A percentile compares a stretch with the other conserved stretches of the same genome.
Conservation (phyloP, 1,140 invertebrate species). For the Dreissena polymorpha region DNA sequence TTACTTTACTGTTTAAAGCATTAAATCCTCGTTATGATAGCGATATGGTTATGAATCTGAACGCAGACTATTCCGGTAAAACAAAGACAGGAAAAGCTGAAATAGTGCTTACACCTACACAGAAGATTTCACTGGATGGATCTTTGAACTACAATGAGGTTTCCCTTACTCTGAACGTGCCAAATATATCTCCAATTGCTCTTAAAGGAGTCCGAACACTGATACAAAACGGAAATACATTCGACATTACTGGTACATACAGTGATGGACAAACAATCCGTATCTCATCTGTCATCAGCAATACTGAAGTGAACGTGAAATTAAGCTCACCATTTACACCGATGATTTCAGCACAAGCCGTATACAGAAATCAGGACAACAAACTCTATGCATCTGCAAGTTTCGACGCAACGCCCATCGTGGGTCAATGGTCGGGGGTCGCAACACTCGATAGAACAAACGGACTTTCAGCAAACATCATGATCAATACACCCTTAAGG, state of each 20-base stretch:
- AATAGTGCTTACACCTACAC: too few relatives aligned
- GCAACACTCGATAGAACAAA: constrained; percentile 14
- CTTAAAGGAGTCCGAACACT: too few relatives aligned
- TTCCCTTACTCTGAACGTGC: too few relatives aligned
- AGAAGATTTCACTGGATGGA: too few relatives aligned
- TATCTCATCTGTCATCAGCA: too few relatives aligned
- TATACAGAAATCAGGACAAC: neutral
- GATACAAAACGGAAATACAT: too few relatives aligned
- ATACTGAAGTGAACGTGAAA: constrained; percentile 5
- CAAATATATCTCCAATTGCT: too few relatives aligned
- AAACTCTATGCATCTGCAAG: neutral
- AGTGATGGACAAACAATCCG: too few relatives aligned
- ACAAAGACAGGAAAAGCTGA: too few relatives aligned
- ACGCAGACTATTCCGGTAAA: neutral
- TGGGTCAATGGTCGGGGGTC: constrained; percentile 11
- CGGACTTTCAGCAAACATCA: constrained; percentile 24
- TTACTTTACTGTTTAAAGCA: neutral
- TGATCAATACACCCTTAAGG: constrained; percentile 11
- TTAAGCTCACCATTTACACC: constrained; percentile 26
- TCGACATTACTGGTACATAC: too few relatives aligned
- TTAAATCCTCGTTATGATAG: neutral
- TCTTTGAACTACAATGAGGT: too few relatives aligned
- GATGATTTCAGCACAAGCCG: constrained; percentile 1
- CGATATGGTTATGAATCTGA: neutral
- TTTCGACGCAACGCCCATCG: constrained; percentile 13